Evolutionary conservation across 2,888 invertebrate species (phyloP).

Genomic region (Cephus pygmeus): DNA sequence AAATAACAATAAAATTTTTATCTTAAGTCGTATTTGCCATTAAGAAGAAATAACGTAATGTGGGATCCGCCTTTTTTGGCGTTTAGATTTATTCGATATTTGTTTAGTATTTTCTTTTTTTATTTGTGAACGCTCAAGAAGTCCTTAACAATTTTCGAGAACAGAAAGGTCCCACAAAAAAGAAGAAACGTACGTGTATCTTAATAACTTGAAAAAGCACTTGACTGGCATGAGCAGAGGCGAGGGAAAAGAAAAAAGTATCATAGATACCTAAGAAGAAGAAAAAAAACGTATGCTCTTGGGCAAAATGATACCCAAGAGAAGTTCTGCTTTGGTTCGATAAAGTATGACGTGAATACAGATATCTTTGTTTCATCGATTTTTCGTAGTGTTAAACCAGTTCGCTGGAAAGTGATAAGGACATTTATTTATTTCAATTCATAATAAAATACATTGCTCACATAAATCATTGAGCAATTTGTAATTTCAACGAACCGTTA

Average conservation of each 20-base stretch:
- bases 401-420: neutral
- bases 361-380: neutral
- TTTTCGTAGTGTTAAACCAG: neutral
- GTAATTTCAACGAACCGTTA: neutral
- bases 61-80: neutral
- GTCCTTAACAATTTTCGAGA: neutral
- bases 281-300: no score
- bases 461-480: neutral
- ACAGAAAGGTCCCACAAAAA: neutral
- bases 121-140: neutral
- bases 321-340: neutral
- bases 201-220: neutral
- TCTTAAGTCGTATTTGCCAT: no score
- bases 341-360: neutral
- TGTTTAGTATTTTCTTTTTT: neutral
- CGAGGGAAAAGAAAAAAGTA: neutral
- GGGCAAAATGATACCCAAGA: neutral
- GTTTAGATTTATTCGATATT: neutral
- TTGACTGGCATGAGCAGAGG: neutral
- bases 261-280: no score
- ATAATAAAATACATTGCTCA: neutral
- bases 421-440: neutral
- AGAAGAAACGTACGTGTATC: neutral
- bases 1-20: no score
- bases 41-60: no score